Evolutionary conservation across 2,797 vertebrate species (phyloP).

Genomic region (Micrastur ruficollis): DNA sequence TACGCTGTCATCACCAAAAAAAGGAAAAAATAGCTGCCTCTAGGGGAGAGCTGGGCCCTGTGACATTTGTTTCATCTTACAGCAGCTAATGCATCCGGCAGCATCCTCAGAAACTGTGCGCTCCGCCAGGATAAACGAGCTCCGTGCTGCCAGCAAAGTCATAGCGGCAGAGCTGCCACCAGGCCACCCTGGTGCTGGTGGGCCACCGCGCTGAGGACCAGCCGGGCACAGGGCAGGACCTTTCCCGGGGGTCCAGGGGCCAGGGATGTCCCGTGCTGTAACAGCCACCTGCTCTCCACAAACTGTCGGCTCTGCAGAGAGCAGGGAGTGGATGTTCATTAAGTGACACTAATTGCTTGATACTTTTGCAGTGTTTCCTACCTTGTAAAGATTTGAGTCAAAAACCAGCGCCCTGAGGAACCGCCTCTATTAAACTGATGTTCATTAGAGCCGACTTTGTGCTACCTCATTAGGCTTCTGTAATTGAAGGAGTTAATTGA

Average conservation of each 20-base stretch:
- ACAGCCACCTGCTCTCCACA: neutral
- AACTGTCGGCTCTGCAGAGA: accelerated
- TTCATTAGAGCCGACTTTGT: constrained; percentile 43
- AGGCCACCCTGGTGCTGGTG: neutral
- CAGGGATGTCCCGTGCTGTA: accelerated
- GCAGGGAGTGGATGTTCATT: neutral
- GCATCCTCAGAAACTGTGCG: accelerated
- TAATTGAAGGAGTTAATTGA: constrained; percentile 67
- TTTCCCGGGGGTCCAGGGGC: accelerated
- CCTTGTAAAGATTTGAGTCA: constrained; percentile 23
- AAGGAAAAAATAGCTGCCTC: neutral
- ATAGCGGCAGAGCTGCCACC: accelerated
- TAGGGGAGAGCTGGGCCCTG: neutral
- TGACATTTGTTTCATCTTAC: constrained; percentile 16
- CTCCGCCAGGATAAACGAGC: neutral
- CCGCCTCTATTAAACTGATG: constrained; percentile 27
- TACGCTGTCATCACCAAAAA: neutral
- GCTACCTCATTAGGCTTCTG: constrained; percentile 54
- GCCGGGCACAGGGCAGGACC: neutral
- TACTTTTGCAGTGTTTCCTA: neutral
- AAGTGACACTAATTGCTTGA: constrained; percentile 25
- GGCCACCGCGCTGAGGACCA: accelerated
- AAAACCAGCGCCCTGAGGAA: constrained; percentile 4
- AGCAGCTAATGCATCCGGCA: neutral
- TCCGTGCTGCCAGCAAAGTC: neutral